Conservation (phyloP, 2,113 vertebrate species). For the Cochlearius cochlearius region DNA sequence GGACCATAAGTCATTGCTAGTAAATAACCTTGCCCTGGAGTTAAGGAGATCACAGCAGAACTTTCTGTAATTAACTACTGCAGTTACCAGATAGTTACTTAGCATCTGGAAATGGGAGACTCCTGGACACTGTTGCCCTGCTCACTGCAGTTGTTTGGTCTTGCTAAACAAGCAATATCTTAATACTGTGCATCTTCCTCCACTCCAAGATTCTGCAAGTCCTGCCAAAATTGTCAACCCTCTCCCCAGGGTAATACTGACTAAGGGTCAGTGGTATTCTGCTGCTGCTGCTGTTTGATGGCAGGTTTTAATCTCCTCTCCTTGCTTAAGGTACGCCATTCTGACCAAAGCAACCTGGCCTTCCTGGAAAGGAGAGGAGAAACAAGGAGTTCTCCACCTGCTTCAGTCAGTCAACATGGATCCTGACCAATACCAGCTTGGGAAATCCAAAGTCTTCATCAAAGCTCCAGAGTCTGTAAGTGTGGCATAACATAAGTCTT, state of each 20-base stretch:
- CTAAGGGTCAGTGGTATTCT: background rate
- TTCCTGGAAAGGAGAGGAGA: slow-evolving; percentile 92
- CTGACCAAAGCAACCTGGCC: slow-evolving; percentile 97
- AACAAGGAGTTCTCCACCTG: slow-evolving; percentile 91
- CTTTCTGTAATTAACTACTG: background rate
- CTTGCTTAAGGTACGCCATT: slow-evolving; percentile 87
- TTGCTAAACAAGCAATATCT: background rate
- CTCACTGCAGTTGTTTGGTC: background rate
- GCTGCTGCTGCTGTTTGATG: background rate
- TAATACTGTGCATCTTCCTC: background rate
- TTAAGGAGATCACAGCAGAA: background rate
- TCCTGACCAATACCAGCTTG: slow-evolving; percentile 94
- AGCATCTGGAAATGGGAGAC: background rate
- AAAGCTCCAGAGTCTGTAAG: slow-evolving; percentile 97
- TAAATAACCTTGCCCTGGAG: background rate
- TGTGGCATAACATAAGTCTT: background rate
- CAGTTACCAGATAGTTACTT: background rate
- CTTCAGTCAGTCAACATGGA: slow-evolving; percentile 95
- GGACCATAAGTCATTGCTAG: background rate
- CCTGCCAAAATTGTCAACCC: background rate
- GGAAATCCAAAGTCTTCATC: slow-evolving; percentile 91
- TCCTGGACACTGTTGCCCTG: background rate
- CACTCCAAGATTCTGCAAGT: background rate
- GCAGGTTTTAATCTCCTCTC: background rate
- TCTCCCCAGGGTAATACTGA: background rate